Conservation (phyloP, 53 echinoderm and acorn worm species). For the Echinometra lucunter region DNA sequence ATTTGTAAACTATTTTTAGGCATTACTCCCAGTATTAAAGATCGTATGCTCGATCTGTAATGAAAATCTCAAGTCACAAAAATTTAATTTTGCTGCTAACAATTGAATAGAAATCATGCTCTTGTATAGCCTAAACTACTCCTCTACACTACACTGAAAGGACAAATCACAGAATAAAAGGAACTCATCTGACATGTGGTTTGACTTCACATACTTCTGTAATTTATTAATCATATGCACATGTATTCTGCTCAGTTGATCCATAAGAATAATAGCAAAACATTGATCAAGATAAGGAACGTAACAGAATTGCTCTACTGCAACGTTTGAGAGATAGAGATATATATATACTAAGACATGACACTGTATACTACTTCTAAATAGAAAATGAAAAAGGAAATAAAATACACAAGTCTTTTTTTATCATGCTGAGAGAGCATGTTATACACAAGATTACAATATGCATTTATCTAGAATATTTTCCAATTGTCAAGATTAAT, state of each 20-base stretch:
- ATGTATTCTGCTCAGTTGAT: constrained; percentile 74
- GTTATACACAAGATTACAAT: constrained; percentile 70
- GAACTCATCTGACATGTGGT: background rate
- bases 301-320: constrained; percentile 50
- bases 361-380: constrained; percentile 54
- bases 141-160: too few relatives aligned
- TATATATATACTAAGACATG: constrained; percentile 50
- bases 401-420: constrained; percentile 63
- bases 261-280: constrained; percentile 73
- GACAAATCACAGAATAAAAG: background rate
- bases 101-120: too few relatives aligned
- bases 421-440: constrained; percentile 38
- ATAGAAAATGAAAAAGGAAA: constrained; percentile 56
- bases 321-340: constrained; percentile 24
- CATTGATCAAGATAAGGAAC: constrained; percentile 66
- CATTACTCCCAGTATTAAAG: too few relatives aligned
- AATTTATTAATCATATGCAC: constrained; percentile 74
- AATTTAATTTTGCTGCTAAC: too few relatives aligned
- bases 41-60: too few relatives aligned
- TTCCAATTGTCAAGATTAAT: constrained; percentile 24
- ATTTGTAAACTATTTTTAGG: too few relatives aligned
- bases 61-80: too few relatives aligned
- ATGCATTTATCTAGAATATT: constrained; percentile 56
- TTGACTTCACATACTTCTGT: constrained; percentile 71
- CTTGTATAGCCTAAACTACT: too few relatives aligned